These are phyloP conservation scores for Tinea semifulvella DNA, from an alignment of 2,888 invertebrate species.

Conservation along the genomic window DNA sequence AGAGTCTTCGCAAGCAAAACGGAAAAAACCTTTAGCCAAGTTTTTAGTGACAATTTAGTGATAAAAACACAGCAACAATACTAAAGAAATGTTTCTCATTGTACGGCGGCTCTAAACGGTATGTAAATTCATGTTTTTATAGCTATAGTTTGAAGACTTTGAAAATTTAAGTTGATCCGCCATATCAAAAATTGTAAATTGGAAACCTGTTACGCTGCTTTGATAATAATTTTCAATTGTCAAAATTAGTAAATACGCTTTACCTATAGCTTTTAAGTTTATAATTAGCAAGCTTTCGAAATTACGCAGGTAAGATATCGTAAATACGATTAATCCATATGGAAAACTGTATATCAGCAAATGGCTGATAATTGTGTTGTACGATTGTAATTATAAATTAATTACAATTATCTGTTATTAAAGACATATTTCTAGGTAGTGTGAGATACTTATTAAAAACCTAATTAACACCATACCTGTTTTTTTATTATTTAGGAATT, in stretches of 20 bases:
- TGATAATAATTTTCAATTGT: not conserved
- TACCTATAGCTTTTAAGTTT: no score
- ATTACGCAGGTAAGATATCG: no score
- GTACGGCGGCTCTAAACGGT: conserved; percentile 51
- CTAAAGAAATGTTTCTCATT: conserved; percentile 38
- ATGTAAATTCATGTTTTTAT: conserved; percentile 9
- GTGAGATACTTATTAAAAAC: no score
- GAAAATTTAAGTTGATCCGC: conserved; percentile 22
- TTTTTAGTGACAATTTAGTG: conserved; percentile 41
- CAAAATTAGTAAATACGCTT: conserved; percentile 5
- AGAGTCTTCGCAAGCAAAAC: conserved; percentile 30
- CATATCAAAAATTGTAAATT: conserved; percentile 27
- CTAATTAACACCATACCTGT: no score
- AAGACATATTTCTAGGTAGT: no score
- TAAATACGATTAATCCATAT: no score
- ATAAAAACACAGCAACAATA: conserved; percentile 19
- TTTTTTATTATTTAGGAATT: no score
- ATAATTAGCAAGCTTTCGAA: no score
- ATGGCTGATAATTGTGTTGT: no score
- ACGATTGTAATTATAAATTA: no score
- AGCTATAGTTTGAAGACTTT: not conserved
- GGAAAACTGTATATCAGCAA: no score
- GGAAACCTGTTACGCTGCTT: conserved; percentile 46
- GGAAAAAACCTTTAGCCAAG: not conserved
- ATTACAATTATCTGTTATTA: no score